phyloP scores from a whole-genome alignment of 1,140 invertebrate genomes.

The Cydia amplana region DNA sequence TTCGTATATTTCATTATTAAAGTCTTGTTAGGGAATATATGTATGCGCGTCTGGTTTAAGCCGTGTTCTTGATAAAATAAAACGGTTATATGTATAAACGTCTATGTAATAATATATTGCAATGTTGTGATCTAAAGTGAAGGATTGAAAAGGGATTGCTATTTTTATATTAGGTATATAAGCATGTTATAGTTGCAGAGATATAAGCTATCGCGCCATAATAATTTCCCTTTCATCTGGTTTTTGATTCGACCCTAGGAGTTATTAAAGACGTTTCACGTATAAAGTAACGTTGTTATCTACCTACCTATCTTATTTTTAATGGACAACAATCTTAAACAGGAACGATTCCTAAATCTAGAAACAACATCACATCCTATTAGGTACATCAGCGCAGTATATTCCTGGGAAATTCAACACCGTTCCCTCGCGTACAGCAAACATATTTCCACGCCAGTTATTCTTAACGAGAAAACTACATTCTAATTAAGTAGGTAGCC shows the following conservation, averaged over 20 bases:
- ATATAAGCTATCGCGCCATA: too few relatives aligned
- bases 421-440: slow-evolving; percentile 2
- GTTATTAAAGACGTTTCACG: too few relatives aligned
- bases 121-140: too few relatives aligned
- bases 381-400: not conserved
- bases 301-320: not conserved
- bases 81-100: too few relatives aligned
- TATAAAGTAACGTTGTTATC: too few relatives aligned
- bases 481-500: slow-evolving; percentile 24
- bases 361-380: not conserved
- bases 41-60: not conserved
- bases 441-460: slow-evolving; percentile 24
- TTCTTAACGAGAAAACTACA: slow-evolving; percentile 31
- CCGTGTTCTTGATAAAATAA: too few relatives aligned
- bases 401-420: not conserved
- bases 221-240: too few relatives aligned
- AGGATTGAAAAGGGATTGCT: too few relatives aligned
- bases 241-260: too few relatives aligned
- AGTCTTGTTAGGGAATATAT: not conserved
- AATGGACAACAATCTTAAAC: not conserved
- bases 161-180: too few relatives aligned
- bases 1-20: not conserved
- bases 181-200: too few relatives aligned
- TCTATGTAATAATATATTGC: too few relatives aligned
- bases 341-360: not conserved